phyloP scores from a whole-genome alignment of 2,888 invertebrate species.

The Cheilosia vulpina region DNA sequence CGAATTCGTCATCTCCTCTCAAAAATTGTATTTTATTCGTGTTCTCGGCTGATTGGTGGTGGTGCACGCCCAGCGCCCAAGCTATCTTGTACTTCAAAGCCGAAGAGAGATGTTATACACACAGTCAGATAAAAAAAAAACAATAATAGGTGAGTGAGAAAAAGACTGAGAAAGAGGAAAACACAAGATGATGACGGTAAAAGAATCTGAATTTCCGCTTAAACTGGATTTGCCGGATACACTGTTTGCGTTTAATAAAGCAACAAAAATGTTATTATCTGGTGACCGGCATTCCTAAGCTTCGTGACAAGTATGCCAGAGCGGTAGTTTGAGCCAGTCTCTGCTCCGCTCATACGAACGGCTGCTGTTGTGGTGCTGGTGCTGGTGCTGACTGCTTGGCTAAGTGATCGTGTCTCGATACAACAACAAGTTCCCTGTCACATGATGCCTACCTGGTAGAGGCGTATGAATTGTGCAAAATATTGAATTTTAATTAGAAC shows the following conservation, averaged over 20 bases:
- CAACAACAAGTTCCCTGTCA: slow-evolving; percentile 14
- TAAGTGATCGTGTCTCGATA: slow-evolving; percentile 45
- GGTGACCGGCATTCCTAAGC: slow-evolving; percentile 75
- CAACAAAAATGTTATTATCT: slow-evolving; percentile 74
- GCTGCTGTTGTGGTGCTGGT: slow-evolving; percentile 18
- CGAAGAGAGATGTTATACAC: neutral
- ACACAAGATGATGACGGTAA: slow-evolving; percentile 73
- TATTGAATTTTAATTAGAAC: slow-evolving; percentile 46
- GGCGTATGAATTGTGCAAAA: slow-evolving; percentile 19
- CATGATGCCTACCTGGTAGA: slow-evolving; percentile 24
- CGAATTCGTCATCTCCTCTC: slow-evolving; percentile 56
- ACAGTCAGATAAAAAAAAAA: slow-evolving; percentile 21
- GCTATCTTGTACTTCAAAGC: neutral
- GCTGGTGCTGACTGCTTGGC: slow-evolving; percentile 32
- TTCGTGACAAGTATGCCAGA: slow-evolving; percentile 73
- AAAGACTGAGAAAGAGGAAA: slow-evolving; percentile 39
- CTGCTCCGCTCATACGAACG: slow-evolving; percentile 5
- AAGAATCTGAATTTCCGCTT: slow-evolving; percentile 78
- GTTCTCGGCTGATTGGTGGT: neutral
- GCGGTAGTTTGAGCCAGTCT: slow-evolving; percentile 49
- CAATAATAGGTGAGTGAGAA: slow-evolving; percentile 34
- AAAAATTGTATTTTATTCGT: slow-evolving; percentile 26
- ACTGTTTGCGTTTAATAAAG: slow-evolving; percentile 73
- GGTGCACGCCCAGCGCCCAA: neutral
- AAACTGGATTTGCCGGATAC: slow-evolving; percentile 79